These are phyloP conservation scores for Automeris io DNA, from an alignment of 2,888 invertebrate genomes.

Conservation along the genomic window DNA sequence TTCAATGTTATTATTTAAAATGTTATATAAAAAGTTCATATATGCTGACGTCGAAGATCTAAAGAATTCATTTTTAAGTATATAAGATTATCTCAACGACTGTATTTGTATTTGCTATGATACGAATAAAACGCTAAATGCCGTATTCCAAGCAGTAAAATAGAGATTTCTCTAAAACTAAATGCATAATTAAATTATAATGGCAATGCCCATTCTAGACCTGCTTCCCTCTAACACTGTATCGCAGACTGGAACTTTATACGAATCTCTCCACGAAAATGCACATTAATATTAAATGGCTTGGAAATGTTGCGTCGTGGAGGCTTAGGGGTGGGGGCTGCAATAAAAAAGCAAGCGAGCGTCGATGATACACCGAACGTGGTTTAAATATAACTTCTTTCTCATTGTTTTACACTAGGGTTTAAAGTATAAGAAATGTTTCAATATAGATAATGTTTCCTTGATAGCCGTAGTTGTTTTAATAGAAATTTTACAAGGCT, in stretches of 20 bases:
- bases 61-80: too few species aligned
- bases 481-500: too few species aligned
- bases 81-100: too few species aligned
- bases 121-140: too few species aligned
- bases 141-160: not conserved
- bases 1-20: too few species aligned
- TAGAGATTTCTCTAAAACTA: not conserved
- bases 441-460: too few species aligned
- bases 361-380: slow-evolving; percentile 60
- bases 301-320: slow-evolving; percentile 75
- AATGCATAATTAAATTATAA: slow-evolving; percentile 62
- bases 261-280: slow-evolving; percentile 76
- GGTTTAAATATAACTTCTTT: slow-evolving; percentile 44
- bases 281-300: slow-evolving; percentile 79
- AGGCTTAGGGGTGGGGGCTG: slow-evolving; percentile 34
- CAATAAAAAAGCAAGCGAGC: slow-evolving; percentile 64
- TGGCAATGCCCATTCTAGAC: slow-evolving; percentile 54
- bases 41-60: too few species aligned
- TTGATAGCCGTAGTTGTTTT: too few species aligned
- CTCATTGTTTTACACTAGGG: slow-evolving; percentile 25
- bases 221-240: slow-evolving; percentile 54
- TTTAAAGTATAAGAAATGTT: not conserved
- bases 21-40: too few species aligned
- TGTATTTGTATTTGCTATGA: too few species aligned
- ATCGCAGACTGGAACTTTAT: slow-evolving; percentile 71